Evolutionary conservation across 2,888 invertebrate genomes (phyloP).

Genomic region (Pseudococcus jackbeardsleyi): DNA sequence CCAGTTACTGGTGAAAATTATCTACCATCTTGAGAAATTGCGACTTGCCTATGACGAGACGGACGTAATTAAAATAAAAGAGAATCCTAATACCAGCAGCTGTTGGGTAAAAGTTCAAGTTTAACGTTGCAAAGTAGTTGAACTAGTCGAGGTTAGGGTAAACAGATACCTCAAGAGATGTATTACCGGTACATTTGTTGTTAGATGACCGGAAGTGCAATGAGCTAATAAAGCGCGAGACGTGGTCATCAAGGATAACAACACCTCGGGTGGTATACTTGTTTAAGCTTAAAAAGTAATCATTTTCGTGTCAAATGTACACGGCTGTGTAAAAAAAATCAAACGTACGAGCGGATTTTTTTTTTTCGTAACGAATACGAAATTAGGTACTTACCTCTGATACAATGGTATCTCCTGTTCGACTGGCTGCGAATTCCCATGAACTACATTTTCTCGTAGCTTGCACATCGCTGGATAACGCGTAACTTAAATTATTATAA

Average conservation of each 20-base stretch:
- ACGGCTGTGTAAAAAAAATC: background rate
- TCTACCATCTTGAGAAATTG: conserved; percentile 1
- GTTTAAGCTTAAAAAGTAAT: background rate
- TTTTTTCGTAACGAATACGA: conserved; percentile 60
- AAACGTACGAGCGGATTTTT: background rate
- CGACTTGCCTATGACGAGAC: no score
- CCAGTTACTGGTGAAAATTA: background rate
- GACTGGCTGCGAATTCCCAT: conserved; percentile 76
- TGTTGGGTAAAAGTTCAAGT: conserved; percentile 37
- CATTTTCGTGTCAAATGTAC: conserved; percentile 23
- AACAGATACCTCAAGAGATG: background rate
- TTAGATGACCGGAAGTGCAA: conserved; percentile 29
- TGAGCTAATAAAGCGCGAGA: background rate
- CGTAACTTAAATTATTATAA: conserved; percentile 68
- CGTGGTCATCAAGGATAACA: conserved; percentile 35
- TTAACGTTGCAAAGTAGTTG: conserved; percentile 22
- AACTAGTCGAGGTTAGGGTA: conserved; percentile 30
- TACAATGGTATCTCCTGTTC: conserved; percentile 78
- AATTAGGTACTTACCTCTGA: conserved; percentile 72
- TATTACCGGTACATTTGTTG: conserved; percentile 44
- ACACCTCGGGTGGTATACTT: conserved; percentile 15
- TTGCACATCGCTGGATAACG: conserved; percentile 58
- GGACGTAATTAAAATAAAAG: background rate
- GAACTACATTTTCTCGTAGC: conserved; percentile 71
- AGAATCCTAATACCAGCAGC: background rate